Percentiles rank a stretch among this genome's conserved stretches.
Evolutionary conservation across 2,888 invertebrate species (phyloP).

Genomic region (Miltochrista miniata): DNA sequence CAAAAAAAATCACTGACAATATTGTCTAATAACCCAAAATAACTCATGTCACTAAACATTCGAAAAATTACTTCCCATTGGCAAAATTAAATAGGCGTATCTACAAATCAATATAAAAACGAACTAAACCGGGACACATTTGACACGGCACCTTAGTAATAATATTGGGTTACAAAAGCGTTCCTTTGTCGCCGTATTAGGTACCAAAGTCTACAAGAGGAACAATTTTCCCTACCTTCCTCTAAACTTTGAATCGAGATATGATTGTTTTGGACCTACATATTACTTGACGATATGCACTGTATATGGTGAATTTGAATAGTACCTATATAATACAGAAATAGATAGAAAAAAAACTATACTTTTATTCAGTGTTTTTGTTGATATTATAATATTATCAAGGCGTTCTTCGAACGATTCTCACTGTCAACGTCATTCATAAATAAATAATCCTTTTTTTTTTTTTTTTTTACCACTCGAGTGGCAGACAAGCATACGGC

Average conservation of each 20-base stretch:
- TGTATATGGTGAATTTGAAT: too few species aligned
- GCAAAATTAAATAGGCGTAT: constrained; percentile 33
- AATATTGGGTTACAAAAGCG: constrained; percentile 65
- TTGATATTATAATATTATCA: too few species aligned
- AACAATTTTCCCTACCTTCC: constrained; percentile 54
- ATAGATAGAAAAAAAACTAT: too few species aligned
- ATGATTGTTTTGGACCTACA: constrained; percentile 39
- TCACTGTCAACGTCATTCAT: too few species aligned
- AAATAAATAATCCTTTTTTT: too few species aligned
- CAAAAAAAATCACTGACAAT: not conserved
- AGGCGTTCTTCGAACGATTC: constrained; percentile 36
- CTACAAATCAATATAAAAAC: constrained; percentile 39
- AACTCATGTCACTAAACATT: not conserved
- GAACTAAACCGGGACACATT: constrained; percentile 49
- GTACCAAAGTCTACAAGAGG: constrained; percentile 49
- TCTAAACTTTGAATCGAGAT: constrained; percentile 39
- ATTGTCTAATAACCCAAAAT: not conserved
- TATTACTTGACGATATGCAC: too few species aligned
- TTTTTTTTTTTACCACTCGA: too few species aligned
- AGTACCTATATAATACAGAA: too few species aligned
- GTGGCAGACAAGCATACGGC: too few species aligned
- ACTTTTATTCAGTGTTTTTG: too few species aligned
- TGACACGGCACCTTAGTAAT: constrained; percentile 61
- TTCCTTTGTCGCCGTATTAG: constrained; percentile 60
- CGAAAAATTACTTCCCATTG: constrained; percentile 22